Base-by-base conservation (phyloP, 2,888 invertebrate species). In the Ichneumon xanthorius region DNA sequence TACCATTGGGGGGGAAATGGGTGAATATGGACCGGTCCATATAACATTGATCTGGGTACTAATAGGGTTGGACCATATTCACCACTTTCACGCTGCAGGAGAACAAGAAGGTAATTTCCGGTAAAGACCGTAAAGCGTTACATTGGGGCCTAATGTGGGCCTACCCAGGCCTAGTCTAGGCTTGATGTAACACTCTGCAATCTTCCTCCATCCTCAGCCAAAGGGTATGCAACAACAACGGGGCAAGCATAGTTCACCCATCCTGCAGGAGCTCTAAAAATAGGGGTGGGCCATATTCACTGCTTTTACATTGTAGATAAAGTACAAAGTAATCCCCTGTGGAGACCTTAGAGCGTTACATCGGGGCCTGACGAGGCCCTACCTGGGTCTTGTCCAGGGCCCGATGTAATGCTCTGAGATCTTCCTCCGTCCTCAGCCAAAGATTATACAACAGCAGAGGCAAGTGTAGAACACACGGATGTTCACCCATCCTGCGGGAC, bases 381-480 rank as follows among this genome's bases (percentile, higher is more conserved):
- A 40, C 40, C 11, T 11, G 5, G 11, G 3, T 6, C 40, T 40
- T 0, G 7, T 11, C 3, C 40, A 11, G 11, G 40, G 11, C 11
- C 40, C 11, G 11, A 40, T 3, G 11, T 40, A 11, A 40, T 11
- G 11, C 40, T 40, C 3, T 11, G 40, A 40, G 40, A 40, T 40
- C 40, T 45, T 30, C 40, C 45, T 14, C 19, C 9, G 6, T 48
- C 48, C n/a, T 75, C 45, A 11, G 45, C 6, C 30, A 4, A 26
- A 63, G 61, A 14, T 45, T 61, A 61, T 6, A 33, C 40, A 61
- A 30, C 40, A 58, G 1, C 53, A 33, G 30, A 6, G 7, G 22
- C 30, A 75, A 48, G n/a, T 61, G n/a, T 22, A 11, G 26, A 37
- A n/a, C 16, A 61, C 75, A 67, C 14, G 55, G 22, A 67, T 77